Evolutionary conservation across 64 coral and sea anemone species (phyloP).

Genomic region (Montipora capricornis): DNA sequence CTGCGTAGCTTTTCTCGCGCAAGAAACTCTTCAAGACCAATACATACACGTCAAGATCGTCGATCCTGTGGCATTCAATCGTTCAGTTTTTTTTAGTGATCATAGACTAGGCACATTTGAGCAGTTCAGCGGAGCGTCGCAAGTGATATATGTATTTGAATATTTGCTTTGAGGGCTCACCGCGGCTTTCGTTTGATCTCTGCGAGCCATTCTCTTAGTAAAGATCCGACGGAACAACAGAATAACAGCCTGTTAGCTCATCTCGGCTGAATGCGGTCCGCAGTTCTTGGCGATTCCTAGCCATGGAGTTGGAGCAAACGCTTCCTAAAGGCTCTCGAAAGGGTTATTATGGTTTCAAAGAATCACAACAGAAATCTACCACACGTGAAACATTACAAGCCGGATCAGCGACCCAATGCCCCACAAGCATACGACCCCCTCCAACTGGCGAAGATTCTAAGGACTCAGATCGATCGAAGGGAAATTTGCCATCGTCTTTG

Average conservation of each 20-base stretch:
- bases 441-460: conserved; percentile 94
- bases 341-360: conserved; percentile 49
- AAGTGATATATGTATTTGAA: conserved; percentile 98
- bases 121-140: conserved; percentile 89
- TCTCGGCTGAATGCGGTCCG: conserved; percentile 69
- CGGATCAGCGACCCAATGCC: conserved; percentile 37
- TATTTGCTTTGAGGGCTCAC: conserved; percentile 97
- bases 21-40: conserved; percentile 72
- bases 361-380: conserved; percentile 76
- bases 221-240: conserved; percentile 80
- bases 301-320: conserved; percentile 81
- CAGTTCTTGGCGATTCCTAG: conserved; percentile 44
- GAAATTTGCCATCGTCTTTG: conserved; percentile 26
- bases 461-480: conserved; percentile 73
- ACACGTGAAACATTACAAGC: conserved; percentile 88
- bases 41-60: conserved; percentile 2
- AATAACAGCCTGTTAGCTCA: conserved; percentile 68
- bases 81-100: conserved; percentile 22
- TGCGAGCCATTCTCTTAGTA: conserved; percentile 89
- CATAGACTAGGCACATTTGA: conserved; percentile 64
- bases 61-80: conserved; percentile 38
- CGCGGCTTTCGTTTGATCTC: conserved; percentile 94
- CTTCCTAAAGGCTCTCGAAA: conserved; percentile 48
- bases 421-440: conserved; percentile 78
- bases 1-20: conserved; percentile 71